Percentiles rank a stretch among this genome's conserved stretches.
These are phyloP conservation scores for Melanotaenia duboulayi DNA, from an alignment of 2,113 vertebrate species.

Conservation along the genomic window DNA sequence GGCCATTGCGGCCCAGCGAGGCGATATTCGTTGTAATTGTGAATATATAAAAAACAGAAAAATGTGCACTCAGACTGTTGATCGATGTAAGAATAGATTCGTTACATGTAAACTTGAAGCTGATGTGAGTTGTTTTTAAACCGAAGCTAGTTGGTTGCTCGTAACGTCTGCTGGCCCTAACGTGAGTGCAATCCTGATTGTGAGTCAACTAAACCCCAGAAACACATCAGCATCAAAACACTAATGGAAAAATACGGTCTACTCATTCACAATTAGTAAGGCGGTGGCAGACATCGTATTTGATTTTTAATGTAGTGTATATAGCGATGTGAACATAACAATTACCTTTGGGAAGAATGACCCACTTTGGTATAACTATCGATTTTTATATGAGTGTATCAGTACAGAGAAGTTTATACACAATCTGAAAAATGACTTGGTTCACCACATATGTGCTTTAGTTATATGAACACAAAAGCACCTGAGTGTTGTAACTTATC, in stretches of 20 bases:
- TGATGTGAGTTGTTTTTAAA: not conserved
- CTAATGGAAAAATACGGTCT: not conserved
- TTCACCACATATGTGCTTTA: too few relatives aligned
- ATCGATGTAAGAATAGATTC: not conserved
- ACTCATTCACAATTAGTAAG: too few relatives aligned
- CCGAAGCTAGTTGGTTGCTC: not conserved
- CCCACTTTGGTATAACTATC: too few relatives aligned
- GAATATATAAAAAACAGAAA: not conserved
- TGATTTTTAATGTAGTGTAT: too few relatives aligned
- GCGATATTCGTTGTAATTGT: rapidly evolving
- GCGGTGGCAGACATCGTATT: too few relatives aligned
- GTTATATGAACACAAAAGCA: too few relatives aligned
- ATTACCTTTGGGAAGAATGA: not conserved
- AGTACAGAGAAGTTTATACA: too few relatives aligned
- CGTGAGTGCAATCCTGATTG: not conserved
- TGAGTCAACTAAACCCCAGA: not conserved
- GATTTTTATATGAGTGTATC: too few relatives aligned
- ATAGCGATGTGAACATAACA: too few relatives aligned
- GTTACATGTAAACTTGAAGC: not conserved
- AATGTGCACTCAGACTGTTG: too few relatives aligned
- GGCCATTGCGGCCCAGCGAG: not conserved
- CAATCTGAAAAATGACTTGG: too few relatives aligned
- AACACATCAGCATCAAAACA: not conserved
- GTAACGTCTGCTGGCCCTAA: conserved; percentile 3
- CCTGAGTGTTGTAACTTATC: too few relatives aligned